Percentiles rank a stretch among this genome's conserved stretches.
Conservation (phyloP, 1,140 invertebrate genomes). For the Aleiodes sp. region DNA sequence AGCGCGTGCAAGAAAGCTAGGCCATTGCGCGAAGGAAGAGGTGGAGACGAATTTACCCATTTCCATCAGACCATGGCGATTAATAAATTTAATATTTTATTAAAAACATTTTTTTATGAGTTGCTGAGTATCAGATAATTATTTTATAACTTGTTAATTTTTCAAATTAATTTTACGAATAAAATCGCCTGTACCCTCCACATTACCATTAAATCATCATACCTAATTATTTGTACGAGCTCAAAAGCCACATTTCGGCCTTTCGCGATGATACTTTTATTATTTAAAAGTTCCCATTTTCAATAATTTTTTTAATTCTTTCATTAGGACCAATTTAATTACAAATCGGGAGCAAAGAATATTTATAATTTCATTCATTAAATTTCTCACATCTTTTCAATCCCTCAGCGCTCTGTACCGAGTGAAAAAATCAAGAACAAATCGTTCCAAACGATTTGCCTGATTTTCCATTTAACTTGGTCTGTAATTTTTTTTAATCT, state of each 20-base stretch:
- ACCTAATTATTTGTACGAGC: slow-evolving; percentile 7
- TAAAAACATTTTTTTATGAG: background rate
- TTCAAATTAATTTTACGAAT: slow-evolving; percentile 14
- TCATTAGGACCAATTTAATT: background rate
- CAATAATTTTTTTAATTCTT: background rate
- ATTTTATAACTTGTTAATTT: background rate
- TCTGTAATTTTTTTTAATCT: too few species aligned
- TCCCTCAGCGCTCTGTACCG: background rate
- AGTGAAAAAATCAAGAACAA: background rate
- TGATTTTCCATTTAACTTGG: too few species aligned
- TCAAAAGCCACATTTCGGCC: background rate
- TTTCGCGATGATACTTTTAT: background rate
- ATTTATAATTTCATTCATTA: background rate
- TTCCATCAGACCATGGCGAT: background rate
- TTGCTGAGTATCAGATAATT: background rate
- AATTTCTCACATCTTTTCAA: background rate
- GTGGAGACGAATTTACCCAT: background rate
- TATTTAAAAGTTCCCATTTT: background rate
- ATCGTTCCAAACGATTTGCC: background rate
- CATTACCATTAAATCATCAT: background rate
- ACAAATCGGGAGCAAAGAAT: too few species aligned
- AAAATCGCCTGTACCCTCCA: background rate
- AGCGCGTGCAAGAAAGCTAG: slow-evolving; percentile 23
- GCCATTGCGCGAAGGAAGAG: slow-evolving; percentile 15
- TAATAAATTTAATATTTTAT: slow-evolving; percentile 1